Base-by-base conservation (phyloP, 2,888 invertebrate genomes). In the Plagiodera versicolora region DNA sequence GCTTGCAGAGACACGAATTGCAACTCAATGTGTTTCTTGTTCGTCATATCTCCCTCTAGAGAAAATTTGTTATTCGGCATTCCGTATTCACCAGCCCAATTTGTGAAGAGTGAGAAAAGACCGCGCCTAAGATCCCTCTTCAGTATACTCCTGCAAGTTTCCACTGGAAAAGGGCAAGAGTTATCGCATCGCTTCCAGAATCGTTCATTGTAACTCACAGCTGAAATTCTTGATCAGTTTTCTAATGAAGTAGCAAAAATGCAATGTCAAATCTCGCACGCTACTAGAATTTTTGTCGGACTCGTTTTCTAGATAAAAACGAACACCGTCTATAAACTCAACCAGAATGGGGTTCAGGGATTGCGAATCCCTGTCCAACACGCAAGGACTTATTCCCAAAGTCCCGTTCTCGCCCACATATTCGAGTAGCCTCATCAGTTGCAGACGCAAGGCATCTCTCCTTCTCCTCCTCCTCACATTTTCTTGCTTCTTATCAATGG, bases 401-500 rank as follows among this genome's bases (percentile, higher is more conserved):
- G 95, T 95, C 63, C 92, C 93, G 79, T 91, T 89, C 76, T 94
- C 93, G 1, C 97, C 96, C 64, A 97, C 92, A 63, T 95, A 85
- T 75, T 98, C 93, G 70, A 99, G 83, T 69, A 98, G 90, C 73
- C 92, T 89, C 63, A 96, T 93, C 66, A 99, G 84, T 74, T 98
- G 94, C 45, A 98, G 83, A 46, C 99, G 85, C 52, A 99, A 82
- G 10, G 95, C 92, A 79, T 99, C 99, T 56, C 97, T 87, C 39
- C 98, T 86, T 57, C 95, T 84, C 44, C 97, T 84, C 44, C 98
- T 83, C 57, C 98, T 85, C 85, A 98, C 92, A 78, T 98, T 99
- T 78, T 98, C 98, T 80, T 98, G 97, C 77, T 98, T 98, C 50
- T 95, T 87, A 78, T 99, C 98, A 17, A 96, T 92, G 0, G 98